phyloP scores from a whole-genome alignment of 37 sponge, comb jelly and placozoan species.

The Aphrocallistes beatrix region DNA sequence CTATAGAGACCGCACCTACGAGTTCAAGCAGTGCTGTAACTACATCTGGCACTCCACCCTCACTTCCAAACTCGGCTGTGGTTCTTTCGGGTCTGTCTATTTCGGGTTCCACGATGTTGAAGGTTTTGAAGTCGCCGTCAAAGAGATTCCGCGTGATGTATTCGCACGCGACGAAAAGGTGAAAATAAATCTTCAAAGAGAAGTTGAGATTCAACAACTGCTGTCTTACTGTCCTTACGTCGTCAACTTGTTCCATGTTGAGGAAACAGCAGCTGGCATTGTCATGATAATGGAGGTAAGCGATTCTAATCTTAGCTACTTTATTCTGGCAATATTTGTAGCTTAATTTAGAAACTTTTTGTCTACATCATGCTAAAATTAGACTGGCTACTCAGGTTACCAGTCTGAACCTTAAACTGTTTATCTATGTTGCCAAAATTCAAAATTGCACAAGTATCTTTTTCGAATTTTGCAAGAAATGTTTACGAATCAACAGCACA shows the following conservation, averaged over 20 bases:
- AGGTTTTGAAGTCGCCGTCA: background rate
- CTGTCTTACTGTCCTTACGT: background rate
- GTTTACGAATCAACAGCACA: no score
- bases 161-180: background rate
- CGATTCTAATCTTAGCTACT: background rate
- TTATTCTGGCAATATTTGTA: no score
- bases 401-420: no score
- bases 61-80: background rate
- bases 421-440: no score
- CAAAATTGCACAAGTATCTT: no score
- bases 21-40: background rate
- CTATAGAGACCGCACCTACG: background rate
- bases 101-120: background rate
- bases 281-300: conserved; percentile 16
- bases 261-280: background rate
- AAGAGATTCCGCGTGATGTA: background rate
- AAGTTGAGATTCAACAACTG: background rate
- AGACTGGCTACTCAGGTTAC: no score
- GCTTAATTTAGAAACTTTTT: no score
- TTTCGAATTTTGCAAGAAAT: no score
- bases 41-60: conserved; percentile 3
- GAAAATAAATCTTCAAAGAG: background rate
- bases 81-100: conserved; percentile 11
- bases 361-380: no score
- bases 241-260: background rate